Evolutionary conservation across 2,797 vertebrate genomes (phyloP), one percentile per base, ranked within the genome.

Genomic region (Chloroceryle amazona): DNA sequence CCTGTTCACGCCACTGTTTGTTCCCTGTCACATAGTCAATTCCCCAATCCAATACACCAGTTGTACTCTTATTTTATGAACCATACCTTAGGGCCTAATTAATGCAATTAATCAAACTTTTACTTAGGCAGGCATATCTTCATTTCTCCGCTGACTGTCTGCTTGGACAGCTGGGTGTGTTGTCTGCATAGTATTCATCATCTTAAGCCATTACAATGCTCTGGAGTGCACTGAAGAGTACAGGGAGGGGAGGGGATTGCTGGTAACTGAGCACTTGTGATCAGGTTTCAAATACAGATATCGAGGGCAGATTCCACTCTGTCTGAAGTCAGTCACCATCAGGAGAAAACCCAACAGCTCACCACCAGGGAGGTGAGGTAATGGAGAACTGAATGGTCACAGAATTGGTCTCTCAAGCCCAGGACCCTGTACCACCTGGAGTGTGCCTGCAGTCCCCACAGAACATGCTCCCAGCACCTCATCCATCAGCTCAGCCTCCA

Each of bases 91-190:
- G 93, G 96, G 95, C 91, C 97, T 98, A 98, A 98, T 98, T 98
- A 98, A 98, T 97, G 93, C 96, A 95, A 97, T 98, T 98, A 97
- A 98, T 98, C 97, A 98, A 96, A 98, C 96, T 97, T 97, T 97
- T 96, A 91, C 96, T 96, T 96, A 93, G 93, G 94, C 95, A 97
- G 91, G 94, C 95, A 91, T 96, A 93, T 96, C 96, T 97, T 96
- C 95, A 95, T 94, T 96, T 96, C 96, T 95, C 63, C 0, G 0
- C 87, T 89, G 91, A 91, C 82, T 90, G 90, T 93, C 92, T 96
- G 81, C 86, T 85, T 85, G 96, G 93, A 98, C 95, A 96, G 93
- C 96, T 94, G 94, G 91, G 74, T 95, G 89, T 94, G 93, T 95
- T 94, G 74, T 84, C 95, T 96, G 92, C 92, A 93, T 25, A 72